Percentiles rank a stretch among this genome's conserved stretches.
These are phyloP conservation scores for Aphodius granarius DNA, from an alignment of 2,888 invertebrate genomes.

Conservation along the genomic window DNA sequence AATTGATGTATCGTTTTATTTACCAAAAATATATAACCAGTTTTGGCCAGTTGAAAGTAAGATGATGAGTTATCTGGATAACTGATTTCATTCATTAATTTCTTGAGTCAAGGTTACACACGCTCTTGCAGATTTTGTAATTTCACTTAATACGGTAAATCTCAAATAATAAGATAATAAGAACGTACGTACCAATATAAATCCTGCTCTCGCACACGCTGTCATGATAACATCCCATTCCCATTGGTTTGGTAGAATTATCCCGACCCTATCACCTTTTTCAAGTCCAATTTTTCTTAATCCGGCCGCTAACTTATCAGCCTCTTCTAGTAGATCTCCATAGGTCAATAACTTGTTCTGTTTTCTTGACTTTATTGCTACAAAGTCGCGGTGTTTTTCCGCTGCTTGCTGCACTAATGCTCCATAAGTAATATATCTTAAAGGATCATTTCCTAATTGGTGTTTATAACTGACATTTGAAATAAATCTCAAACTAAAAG, in stretches of 20 bases:
- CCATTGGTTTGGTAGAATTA: slow-evolving; percentile 77
- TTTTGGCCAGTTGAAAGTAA: no score
- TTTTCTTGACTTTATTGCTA: slow-evolving; percentile 58
- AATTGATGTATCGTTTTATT: no score
- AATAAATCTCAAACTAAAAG: not conserved
- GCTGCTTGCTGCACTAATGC: slow-evolving; percentile 59
- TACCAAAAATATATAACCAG: no score
- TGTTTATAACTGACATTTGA: slow-evolving; percentile 57
- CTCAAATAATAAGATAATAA: not conserved
- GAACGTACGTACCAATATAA: slow-evolving; percentile 62
- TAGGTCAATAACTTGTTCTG: slow-evolving; percentile 60
- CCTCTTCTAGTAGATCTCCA: slow-evolving; percentile 56
- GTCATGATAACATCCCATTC: slow-evolving; percentile 77
- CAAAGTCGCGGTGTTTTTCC: slow-evolving; percentile 58
- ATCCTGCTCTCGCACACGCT: slow-evolving; percentile 72
- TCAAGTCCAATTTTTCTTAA: slow-evolving; percentile 67
- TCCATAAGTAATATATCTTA: slow-evolving; percentile 61
- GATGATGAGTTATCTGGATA: no score
- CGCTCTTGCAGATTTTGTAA: no score
- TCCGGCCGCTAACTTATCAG: slow-evolving; percentile 72
- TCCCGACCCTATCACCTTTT: slow-evolving; percentile 73
- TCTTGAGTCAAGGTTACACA: no score
- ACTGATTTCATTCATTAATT: no score
- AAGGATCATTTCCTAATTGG: slow-evolving; percentile 55
- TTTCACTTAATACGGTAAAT: not conserved